Base-by-base conservation (phyloP, 2,888 invertebrate species). In the Phymatocera aterrima region DNA sequence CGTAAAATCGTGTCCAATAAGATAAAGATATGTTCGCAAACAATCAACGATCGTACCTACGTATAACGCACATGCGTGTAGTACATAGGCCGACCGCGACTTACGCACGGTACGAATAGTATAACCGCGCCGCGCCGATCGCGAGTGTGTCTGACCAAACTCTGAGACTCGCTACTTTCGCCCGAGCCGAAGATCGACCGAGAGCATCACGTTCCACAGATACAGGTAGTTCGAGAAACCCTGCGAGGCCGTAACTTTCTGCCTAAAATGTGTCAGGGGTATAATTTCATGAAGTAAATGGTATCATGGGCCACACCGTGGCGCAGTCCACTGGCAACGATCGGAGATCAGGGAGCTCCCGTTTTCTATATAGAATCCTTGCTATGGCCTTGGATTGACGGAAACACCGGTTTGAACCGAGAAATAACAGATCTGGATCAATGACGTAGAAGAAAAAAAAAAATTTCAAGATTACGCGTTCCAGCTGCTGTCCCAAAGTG, bases 251-350 rank as follows among this genome's bases (percentile, higher is more conserved):
- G 68, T 68, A 68, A 68, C 46, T 68, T 68, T 68, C 68, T 24
- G n/a, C 15, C 43, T 46, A 68, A 68, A 28, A 68, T 12, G 68
- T 46, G 24, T 46, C 68, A 46, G 40, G 68, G 68, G 68, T 12
- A 43, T 28, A 46, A 68, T 68, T 68, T 24, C 15, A 15, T 31
- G 40, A 24, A 46, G 40, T 43, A 43, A 43, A 68, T 68, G 46
- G 21, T n/a, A 68, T 68, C 46, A 46, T 40, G 18, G n/a, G 34
- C 37, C 21, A 18, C 37, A 12, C 8, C 54, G 3, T 12, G 12
- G 64, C 68, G 68, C 46, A n/a, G n/a, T n/a, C n/a, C 68, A 68
- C 43, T 68, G 43, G 28, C 21, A 68, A 68, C 68, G 46, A 43
- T 68, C 46, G 43, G 2, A 28, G 68, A 64, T 37, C 68, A 24